A percentile compares a stretch with the other conserved stretches of the same genome.
These are phyloP conservation scores for Lepidothrix coronata DNA, from an alignment of 2,113 vertebrate species.

Conservation along the genomic window DNA sequence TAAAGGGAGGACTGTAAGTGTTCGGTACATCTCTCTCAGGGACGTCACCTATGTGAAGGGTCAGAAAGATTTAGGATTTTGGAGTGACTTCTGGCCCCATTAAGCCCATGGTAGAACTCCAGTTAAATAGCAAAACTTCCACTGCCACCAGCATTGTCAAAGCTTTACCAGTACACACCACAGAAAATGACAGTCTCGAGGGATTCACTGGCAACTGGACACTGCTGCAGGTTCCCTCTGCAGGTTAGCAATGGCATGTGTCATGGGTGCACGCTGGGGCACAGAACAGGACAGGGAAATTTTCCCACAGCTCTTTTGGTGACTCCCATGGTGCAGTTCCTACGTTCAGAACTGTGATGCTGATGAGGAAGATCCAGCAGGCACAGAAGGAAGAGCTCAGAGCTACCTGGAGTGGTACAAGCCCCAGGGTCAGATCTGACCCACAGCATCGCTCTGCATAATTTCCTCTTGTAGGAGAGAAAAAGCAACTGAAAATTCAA, in stretches of 20 bases:
- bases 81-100: not conserved
- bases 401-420: not conserved
- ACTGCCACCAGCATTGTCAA: not conserved
- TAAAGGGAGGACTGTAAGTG: not conserved
- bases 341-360: rapidly evolving
- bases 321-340: not conserved
- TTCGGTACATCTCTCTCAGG: not conserved
- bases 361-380: not conserved
- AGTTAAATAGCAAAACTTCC: not conserved
- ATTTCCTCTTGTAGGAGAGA: not conserved
- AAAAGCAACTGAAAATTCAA: not conserved
- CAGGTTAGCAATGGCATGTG: not conserved
- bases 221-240: not conserved
- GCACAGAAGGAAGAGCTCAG: not conserved
- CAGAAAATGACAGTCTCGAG: not conserved
- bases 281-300: not conserved
- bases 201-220: not conserved
- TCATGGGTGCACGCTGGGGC: not conserved
- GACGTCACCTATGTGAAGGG: not conserved
- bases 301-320: not conserved
- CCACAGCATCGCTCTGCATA: not conserved
- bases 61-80: not conserved
- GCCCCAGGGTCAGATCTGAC: not conserved
- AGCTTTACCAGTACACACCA: not conserved
- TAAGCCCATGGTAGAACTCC: not conserved